phyloP scores from a whole-genome alignment of 2,888 invertebrate species.

The Phortica magna region DNA sequence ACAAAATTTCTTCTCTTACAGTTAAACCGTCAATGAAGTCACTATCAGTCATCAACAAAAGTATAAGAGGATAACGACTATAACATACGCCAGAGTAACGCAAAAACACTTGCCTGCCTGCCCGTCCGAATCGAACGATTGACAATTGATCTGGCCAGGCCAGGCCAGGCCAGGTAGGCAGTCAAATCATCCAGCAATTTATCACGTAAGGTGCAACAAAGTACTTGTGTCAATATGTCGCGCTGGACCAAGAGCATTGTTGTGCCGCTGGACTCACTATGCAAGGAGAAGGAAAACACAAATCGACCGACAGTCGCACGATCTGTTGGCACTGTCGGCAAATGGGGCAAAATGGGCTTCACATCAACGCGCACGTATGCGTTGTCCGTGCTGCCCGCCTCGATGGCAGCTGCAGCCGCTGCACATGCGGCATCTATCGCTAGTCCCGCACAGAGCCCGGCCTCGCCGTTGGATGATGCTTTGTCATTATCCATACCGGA shows the following conservation, averaged over 20 bases:
- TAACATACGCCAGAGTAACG: too few relatives aligned
- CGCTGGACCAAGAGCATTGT: conserved; percentile 84
- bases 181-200: background rate
- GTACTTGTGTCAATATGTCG: conserved; percentile 78
- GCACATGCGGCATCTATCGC: conserved; percentile 51
- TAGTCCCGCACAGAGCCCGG: conserved; percentile 66
- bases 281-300: conserved; percentile 86
- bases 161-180: background rate
- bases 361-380: conserved; percentile 87
- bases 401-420: conserved; percentile 58
- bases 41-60: background rate
- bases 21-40: conserved; percentile 27
- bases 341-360: conserved; percentile 96
- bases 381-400: conserved; percentile 70
- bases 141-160: background rate
- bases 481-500: conserved; percentile 71
- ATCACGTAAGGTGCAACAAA: conserved; percentile 5
- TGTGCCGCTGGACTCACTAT: conserved; percentile 83
- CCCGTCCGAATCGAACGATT: background rate
- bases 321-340: conserved; percentile 93
- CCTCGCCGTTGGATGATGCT: conserved; percentile 68
- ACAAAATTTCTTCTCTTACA: conserved; percentile 14
- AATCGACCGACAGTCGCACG: conserved; percentile 93
- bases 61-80: conserved; percentile 1
- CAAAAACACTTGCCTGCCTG: too few relatives aligned